Evolutionary conservation across 2,113 vertebrate species (phyloP).

Genomic region (Circaetus cinerascens): DNA sequence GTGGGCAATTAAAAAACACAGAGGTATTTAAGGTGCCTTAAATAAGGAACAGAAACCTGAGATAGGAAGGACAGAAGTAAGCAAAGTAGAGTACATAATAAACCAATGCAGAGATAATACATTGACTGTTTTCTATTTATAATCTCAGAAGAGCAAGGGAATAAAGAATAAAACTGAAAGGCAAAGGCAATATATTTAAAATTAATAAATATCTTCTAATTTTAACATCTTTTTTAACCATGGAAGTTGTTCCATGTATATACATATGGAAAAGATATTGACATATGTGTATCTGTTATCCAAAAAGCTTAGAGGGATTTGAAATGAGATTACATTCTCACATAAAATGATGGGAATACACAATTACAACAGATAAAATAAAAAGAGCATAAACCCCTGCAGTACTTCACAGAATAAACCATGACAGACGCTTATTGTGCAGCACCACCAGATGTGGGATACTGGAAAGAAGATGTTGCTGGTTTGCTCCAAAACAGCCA

Average conservation of each 20-base stretch:
- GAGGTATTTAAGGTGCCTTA: neutral
- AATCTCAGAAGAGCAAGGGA: neutral
- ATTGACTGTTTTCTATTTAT: neutral
- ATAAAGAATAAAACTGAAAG: neutral
- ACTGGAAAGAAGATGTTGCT: neutral
- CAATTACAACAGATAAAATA: neutral
- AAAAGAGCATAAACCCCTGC: neutral
- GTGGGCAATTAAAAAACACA: neutral
- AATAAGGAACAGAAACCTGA: neutral
- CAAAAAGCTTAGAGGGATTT: neutral
- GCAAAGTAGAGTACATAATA: neutral
- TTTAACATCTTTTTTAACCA: neutral
- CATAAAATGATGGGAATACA: neutral
- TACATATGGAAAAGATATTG: neutral
- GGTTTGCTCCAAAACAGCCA: neutral
- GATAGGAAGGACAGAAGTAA: neutral
- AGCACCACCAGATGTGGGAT: neutral
- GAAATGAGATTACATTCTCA: neutral
- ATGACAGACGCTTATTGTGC: neutral
- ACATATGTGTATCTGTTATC: neutral
- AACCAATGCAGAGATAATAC: neutral
- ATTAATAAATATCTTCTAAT: neutral
- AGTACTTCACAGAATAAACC: neutral
- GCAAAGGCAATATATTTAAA: neutral
- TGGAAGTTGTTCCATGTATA: neutral